Evolutionary conservation across 2,888 invertebrate species (phyloP).

Genomic region (Cantharis flavilabris): DNA sequence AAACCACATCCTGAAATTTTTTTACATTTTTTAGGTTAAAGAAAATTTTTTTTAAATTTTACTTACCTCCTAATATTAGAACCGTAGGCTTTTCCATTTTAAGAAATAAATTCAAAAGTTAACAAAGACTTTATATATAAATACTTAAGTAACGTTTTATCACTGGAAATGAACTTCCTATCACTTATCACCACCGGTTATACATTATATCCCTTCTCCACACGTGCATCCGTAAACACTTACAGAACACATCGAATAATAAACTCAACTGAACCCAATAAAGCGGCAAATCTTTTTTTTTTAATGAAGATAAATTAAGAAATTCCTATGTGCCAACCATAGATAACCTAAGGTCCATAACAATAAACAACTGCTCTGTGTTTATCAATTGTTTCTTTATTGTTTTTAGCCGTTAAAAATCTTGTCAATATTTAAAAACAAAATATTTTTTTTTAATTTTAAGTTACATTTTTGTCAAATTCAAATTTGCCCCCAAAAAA

Average conservation of each 20-base stretch:
- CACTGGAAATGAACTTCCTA: constrained; percentile 20
- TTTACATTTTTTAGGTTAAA: constrained; percentile 14
- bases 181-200: constrained; percentile 27
- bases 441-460: too few relatives aligned
- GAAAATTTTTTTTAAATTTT: not conserved
- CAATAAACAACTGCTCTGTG: not conserved
- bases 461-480: too few relatives aligned
- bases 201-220: constrained; percentile 7
- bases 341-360: not conserved
- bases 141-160: constrained; percentile 13
- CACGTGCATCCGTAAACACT: constrained; percentile 10
- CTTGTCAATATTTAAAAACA: too few relatives aligned
- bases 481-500: too few relatives aligned
- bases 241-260: not conserved
- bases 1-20: constrained; percentile 85
- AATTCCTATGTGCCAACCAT: not conserved
- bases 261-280: not conserved
- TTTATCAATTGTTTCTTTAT: not conserved
- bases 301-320: not conserved
- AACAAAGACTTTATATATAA: constrained; percentile 9
- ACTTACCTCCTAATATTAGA: constrained; percentile 45
- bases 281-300: not conserved
- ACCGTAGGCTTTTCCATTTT: constrained; percentile 45
- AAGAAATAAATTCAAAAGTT: not conserved
- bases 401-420: not conserved